Evolutionary conservation across 2,797 vertebrate species (phyloP), one percentile per base, ranked within the genome.

Genomic region (Leuciscus waleckii): DNA sequence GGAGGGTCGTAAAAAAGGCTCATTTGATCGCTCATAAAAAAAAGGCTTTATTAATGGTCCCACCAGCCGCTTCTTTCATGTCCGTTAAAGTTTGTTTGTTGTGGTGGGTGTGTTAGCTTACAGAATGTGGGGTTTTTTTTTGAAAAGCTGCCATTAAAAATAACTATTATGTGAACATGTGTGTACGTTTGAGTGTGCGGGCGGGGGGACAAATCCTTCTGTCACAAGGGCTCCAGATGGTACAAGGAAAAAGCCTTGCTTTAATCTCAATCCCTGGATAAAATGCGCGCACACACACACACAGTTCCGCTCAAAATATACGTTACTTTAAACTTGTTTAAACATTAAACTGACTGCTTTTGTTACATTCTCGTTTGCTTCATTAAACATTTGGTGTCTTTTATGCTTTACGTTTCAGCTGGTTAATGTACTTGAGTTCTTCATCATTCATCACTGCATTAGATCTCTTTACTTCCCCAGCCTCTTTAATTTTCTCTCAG

Each of bases 211-310:
- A 92, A 91, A 63, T 46, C 41, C 7, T 88, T 86, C 85, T 88
- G 90, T 93, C 92, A 93, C 90, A 88, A 92, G 91, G 91, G 89
- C 89, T 92, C 92, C 94, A 94, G 94, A 94, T 94, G 93, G 93
- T 89, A 86, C 78, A 89, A 90, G 89, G 88, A 94, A 92, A 94
- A 93, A 94, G 89, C 91, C 89, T 88, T 92, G 58, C 85, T 93
- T 93, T 94, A 95, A 94, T 94, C 93, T 93, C 78, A 68, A 68
- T 86, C 87, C 90, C 90, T 89, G 90, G 88, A 92, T 91, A 87
- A 69, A 56, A 79, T 73, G 70, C 70, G 63, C 74, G 39, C 37
- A 46, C 81, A 2, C 51, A 54, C 51, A 46, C 79, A 79, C 77
- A 56, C 82, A 68, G 56, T 69, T 37, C 6, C 41, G 6, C 81